These are phyloP conservation scores for Vulpes ferrilata DNA, from an alignment of 2,113 vertebrate species.

Conservation along the genomic window DNA sequence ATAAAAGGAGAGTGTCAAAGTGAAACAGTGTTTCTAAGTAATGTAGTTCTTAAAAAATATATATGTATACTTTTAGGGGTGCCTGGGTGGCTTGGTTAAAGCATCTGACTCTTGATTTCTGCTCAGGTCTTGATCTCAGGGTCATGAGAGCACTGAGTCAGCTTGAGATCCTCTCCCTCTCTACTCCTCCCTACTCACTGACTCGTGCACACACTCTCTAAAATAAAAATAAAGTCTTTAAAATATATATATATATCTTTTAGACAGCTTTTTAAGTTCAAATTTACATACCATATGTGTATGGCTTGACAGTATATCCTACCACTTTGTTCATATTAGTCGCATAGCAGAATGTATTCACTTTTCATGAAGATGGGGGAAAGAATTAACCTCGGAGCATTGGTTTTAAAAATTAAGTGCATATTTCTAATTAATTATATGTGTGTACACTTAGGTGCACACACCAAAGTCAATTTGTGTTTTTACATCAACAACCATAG, in stretches of 20 bases:
- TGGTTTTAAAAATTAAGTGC: neutral
- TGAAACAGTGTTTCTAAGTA: conserved; percentile 44
- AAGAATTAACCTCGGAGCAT: neutral
- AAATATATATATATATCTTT: neutral
- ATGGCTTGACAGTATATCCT: neutral
- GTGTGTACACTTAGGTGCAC: neutral
- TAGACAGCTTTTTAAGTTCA: neutral
- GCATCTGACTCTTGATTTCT: too few species aligned
- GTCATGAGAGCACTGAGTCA: too few species aligned
- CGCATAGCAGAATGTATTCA: neutral
- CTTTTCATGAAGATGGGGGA: neutral
- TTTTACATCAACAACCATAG: neutral
- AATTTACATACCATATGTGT: neutral
- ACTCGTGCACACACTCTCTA: too few species aligned
- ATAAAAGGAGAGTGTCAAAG: neutral
- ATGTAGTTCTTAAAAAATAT: neutral
- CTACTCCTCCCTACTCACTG: too few species aligned
- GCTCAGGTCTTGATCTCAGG: too few species aligned
- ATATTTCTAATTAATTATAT: conserved; percentile 5
- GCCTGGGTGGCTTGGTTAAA: too few species aligned
- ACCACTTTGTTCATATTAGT: neutral
- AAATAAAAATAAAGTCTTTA: too few species aligned
- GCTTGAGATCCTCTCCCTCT: too few species aligned
- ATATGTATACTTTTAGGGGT: neutral
- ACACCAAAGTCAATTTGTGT: neutral